These are phyloP conservation scores for Arothron firmamentum DNA, from an alignment of 2,113 vertebrate genomes.

Conservation along the genomic window DNA sequence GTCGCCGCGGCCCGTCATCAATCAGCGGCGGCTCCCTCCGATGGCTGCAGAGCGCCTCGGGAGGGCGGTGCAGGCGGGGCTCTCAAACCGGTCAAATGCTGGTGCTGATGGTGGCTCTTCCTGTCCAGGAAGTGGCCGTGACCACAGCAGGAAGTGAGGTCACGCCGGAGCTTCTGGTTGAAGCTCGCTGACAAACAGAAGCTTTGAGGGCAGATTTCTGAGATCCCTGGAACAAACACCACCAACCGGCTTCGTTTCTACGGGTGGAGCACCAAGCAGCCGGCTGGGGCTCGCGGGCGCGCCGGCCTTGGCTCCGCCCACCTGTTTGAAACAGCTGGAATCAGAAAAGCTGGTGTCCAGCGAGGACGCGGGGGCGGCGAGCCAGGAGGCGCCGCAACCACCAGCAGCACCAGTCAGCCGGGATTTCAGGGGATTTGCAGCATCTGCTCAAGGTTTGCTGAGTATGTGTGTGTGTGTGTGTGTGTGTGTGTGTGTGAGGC, in stretches of 20 bases:
- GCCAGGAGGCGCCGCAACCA: slow-evolving; percentile 30
- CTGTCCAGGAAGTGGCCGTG: too few relatives aligned
- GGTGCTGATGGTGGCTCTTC: too few relatives aligned
- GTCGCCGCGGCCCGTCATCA: slow-evolving; percentile 30
- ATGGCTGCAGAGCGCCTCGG: slow-evolving; percentile 11
- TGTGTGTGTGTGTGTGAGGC: slow-evolving; percentile 19
- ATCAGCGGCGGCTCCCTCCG: slow-evolving; percentile 30
- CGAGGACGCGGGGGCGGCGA: slow-evolving; percentile 29
- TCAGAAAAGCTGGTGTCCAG: slow-evolving; percentile 16
- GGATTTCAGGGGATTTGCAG: slow-evolving; percentile 57
- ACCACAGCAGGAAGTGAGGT: too few relatives aligned
- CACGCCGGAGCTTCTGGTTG: too few relatives aligned
- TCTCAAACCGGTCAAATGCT: neutral
- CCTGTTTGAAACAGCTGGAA: slow-evolving; percentile 1
- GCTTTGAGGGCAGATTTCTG: too few relatives aligned
- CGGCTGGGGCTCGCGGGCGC: too few relatives aligned
- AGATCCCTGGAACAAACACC: too few relatives aligned
- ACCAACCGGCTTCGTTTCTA: too few relatives aligned
- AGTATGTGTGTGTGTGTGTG: slow-evolving; percentile 19
- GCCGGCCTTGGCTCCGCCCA: neutral
- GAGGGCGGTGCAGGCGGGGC: neutral
- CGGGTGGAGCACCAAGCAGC: neutral
- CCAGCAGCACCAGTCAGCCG: slow-evolving; percentile 53
- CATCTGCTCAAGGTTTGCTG: slow-evolving; percentile 30
- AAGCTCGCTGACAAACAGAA: too few relatives aligned